A percentile compares a stretch with the other conserved stretches of the same genome.
Evolutionary conservation across 2,113 vertebrate species (phyloP).

Genomic region (Enhydra lutris): DNA sequence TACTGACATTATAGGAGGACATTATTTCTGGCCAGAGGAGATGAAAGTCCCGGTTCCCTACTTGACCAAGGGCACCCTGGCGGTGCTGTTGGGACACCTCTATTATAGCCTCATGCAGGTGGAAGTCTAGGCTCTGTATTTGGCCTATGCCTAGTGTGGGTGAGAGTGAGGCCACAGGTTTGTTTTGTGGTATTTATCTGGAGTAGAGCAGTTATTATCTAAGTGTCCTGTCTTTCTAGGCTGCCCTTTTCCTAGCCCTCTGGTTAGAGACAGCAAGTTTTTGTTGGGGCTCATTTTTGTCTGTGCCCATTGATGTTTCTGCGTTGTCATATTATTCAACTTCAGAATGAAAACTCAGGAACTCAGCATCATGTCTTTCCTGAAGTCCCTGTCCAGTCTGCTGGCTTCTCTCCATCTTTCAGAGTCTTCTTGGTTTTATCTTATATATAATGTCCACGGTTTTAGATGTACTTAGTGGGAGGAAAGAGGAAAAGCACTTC

Average conservation of each 20-base stretch:
- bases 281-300: neutral
- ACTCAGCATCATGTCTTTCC: neutral
- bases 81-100: neutral
- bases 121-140: neutral
- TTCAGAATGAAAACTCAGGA: neutral
- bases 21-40: neutral
- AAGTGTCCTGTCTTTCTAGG: neutral
- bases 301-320: neutral
- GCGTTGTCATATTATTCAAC: neutral
- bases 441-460: neutral
- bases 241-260: neutral
- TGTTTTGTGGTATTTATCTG: neutral
- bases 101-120: neutral
- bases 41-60: neutral
- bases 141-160: neutral
- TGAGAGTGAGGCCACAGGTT: neutral
- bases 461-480: neutral
- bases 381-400: neutral
- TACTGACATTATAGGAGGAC: neutral
- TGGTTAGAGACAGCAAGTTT: neutral
- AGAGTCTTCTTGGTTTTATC: neutral
- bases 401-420: neutral
- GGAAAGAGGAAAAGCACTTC: neutral
- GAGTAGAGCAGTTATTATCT: neutral
- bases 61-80: neutral